phyloP scores from a whole-genome alignment of 2,888 invertebrate genomes.

The Sinhomidia bicolor region DNA sequence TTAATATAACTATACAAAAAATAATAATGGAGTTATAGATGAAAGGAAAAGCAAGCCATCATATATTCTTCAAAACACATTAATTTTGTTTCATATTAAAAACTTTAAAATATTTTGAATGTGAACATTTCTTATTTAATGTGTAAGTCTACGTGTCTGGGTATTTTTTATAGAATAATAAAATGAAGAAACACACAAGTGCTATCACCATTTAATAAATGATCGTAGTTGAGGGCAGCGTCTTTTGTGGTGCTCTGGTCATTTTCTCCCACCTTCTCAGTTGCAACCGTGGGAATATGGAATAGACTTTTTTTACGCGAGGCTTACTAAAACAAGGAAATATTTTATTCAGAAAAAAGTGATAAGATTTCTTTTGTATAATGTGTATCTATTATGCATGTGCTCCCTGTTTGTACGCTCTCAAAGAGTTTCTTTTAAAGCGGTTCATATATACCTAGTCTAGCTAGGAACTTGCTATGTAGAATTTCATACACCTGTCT shows the following conservation, averaged over 20 bases:
- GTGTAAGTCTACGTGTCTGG: conserved; percentile 2
- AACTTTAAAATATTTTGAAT: background rate
- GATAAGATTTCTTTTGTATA: conserved; percentile 33
- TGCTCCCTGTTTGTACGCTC: background rate
- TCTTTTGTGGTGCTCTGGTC: background rate
- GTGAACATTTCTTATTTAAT: background rate
- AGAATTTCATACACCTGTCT: background rate
- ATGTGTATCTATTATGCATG: background rate
- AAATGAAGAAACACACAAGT: background rate
- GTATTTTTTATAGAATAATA: conserved; percentile 10
- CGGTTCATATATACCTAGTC: too few species aligned
- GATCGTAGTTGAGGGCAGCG: background rate
- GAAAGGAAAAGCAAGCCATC: conserved; percentile 30
- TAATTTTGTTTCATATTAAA: background rate
- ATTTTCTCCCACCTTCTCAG: background rate
- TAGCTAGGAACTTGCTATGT: too few species aligned
- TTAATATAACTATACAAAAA: background rate
- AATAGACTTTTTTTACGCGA: conserved; percentile 34
- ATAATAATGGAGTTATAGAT: conserved; percentile 14
- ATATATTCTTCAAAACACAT: too few species aligned
- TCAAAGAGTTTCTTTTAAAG: background rate
- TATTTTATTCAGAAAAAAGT: conserved; percentile 3
- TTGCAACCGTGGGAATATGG: conserved; percentile 69
- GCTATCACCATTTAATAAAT: background rate
- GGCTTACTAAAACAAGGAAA: conserved; percentile 39